phyloP scores from a whole-genome alignment of 1,140 invertebrate species.

The Eulimnadia texana region DNA sequence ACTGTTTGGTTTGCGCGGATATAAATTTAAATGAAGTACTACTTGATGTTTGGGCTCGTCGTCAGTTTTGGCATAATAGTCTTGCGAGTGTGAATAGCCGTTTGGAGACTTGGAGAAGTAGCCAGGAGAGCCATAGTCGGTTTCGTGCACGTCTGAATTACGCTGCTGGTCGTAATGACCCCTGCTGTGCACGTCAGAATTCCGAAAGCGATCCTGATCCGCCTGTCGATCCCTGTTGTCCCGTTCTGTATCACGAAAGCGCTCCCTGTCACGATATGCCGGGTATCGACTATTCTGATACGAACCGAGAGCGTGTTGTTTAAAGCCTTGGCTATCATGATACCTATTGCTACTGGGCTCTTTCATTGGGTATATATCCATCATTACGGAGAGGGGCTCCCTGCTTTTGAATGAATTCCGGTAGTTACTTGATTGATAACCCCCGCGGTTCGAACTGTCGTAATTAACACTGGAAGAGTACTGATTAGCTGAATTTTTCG shows the following conservation, averaged over 20 bases:
- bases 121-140: not conserved
- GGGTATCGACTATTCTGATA: not conserved
- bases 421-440: not conserved
- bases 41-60: constrained; percentile 9
- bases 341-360: not conserved
- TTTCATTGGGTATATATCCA: constrained; percentile 6
- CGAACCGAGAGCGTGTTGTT: not conserved
- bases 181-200: not conserved
- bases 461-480: not conserved
- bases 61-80: not conserved
- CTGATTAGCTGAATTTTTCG: not conserved
- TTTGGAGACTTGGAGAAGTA: not conserved
- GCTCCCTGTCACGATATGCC: not conserved
- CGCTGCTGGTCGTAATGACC: not conserved
- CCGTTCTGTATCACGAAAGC: not conserved
- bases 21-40: constrained; percentile 10
- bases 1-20: not conserved
- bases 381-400: constrained; percentile 1
- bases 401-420: not conserved
- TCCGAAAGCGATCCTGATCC: not conserved
- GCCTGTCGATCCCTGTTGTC: not conserved
- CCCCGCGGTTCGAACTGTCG: not conserved
- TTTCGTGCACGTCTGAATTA: not conserved
- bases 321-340: not conserved
- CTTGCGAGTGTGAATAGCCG: not conserved